Base-by-base conservation (phyloP, 2,888 invertebrate species). In the Apoda limacodes region DNA sequence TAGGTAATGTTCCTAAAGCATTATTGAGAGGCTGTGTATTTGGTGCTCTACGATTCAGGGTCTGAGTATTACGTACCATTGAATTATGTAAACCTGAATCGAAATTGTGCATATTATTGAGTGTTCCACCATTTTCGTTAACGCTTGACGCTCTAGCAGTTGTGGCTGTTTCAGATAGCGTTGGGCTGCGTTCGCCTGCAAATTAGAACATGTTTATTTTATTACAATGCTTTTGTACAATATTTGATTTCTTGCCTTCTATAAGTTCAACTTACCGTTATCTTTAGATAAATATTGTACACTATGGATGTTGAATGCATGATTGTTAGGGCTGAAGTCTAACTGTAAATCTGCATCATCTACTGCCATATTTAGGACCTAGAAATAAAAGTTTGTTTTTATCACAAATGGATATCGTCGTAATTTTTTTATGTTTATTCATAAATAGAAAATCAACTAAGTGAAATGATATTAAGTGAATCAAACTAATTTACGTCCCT, bases 291-390 rank as follows among this genome's bases (percentile, higher is more conserved):
- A 88, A 59, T 94, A 94, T 56, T 93, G 92, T 33, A 94, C 93
- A 55, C 91, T 93, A 53, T 94, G 93, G 52, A 94, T 82, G 43
- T 89, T 92, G 57, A 93, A 93, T 1, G 92, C 91, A 54, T 93
- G 93, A 63, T 93, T 93, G 45, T 90, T 90, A 3, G 76, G 49
- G 63, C 93, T 92, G 58, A 93, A 92, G 64, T 93, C 93, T 32
- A 93, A 67, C 57, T 93, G 93, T 19, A 93, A 61, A 59, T 93
- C 93, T 37, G 90, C 88, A 49, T 95, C 95, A 2, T 92, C 88
- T 2, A 95, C 94, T 40, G 93, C 92, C 95, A 95, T 95, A 44
- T 94, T 93, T 2, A 95, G 75, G 22, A 95, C 91, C 85, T 80
- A 46, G 0, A 48, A 55, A 32, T 33, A 35, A 11, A 25, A 20